These are phyloP conservation scores for Hestina assimilis DNA, from an alignment of 1,140 invertebrate species.

Conservation along the genomic window DNA sequence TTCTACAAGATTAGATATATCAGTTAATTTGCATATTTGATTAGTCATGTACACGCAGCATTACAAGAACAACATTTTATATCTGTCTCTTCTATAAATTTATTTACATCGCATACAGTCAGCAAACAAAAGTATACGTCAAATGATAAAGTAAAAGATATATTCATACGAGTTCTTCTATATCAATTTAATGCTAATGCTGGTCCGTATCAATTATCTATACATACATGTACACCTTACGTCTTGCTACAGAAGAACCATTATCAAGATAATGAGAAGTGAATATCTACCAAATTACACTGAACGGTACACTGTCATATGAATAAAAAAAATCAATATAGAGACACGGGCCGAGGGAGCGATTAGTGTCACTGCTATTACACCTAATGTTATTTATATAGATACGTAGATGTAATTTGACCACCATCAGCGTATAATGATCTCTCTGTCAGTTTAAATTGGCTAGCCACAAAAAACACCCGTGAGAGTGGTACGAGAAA, in stretches of 20 bases:
- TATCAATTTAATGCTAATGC: neutral
- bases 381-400: conserved; percentile 44
- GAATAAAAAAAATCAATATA: conserved; percentile 47
- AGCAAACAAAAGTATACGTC: neutral
- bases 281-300: conserved; percentile 35
- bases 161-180: neutral
- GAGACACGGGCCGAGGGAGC: conserved; percentile 30
- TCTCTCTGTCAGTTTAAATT: conserved; percentile 41
- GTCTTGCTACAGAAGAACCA: too few species aligned
- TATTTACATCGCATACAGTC: neutral
- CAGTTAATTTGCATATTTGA: neutral
- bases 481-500: conserved; percentile 39
- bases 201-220: too few species aligned
- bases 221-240: too few species aligned
- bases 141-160: neutral
- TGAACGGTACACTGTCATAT: conserved; percentile 34
- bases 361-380: conserved; percentile 57
- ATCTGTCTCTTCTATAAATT: too few species aligned
- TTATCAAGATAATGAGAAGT: conserved; percentile 36
- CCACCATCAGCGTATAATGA: conserved; percentile 30
- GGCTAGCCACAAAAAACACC: conserved; percentile 42
- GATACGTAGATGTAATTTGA: conserved; percentile 41
- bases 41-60: neutral
- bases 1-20: neutral
- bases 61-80: neutral